Base-by-base conservation (phyloP, 30 jellyfish, hydroid and myxozoan genomes). In the Phacellophora camtschatica region DNA sequence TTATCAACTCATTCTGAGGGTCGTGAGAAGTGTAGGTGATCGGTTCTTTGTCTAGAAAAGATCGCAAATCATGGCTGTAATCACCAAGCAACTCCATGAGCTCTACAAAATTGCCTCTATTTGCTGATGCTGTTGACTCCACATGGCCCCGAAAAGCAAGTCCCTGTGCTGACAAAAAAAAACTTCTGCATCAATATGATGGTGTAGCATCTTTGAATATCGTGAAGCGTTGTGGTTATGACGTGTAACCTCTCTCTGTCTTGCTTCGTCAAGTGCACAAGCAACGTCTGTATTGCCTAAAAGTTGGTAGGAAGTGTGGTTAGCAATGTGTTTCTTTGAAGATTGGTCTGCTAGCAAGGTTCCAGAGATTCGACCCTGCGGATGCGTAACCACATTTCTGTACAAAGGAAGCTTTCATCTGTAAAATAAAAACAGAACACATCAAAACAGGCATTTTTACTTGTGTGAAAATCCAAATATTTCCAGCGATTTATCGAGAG, bases 211-310 rank as follows among this genome's bases (percentile, higher is more conserved):
- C 41, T 48, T 70, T 22, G 84, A 16, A 41, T 70, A 70, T 19
- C 84, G 74, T 9, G 83, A 69, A 23, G 83, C 83, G 45, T 70
- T 70, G 9, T 70, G 35, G 84, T 70, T 70, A 27, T 70, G 84
- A 2, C 12, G 25, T 15, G 81, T 4, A 3, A 72, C 74, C 58
- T 72, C 76, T 72, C 74, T 72, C 18, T 35, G 86, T 51, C 86
- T 72, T 19, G 86, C 86, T 72, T 72, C 86, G 32, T 72, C 86
- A 29, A 72, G 73, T 25, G 86, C 86, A 50, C 86, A 72, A 27
- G 86, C 49, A 35, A 30, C 57, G 36, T 72, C 74, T 30, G 33
- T 31, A 30, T 72, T 48, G 28, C 75, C 86, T 3, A 58, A 30
- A 3, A 58, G 73, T 58, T 58, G 35, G 73, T 58, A 58, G 48